Evolutionary conservation across 1,140 invertebrate genomes (phyloP), one percentile per base, ranked within the genome.

Genomic region (Drosophila takahashii): DNA sequence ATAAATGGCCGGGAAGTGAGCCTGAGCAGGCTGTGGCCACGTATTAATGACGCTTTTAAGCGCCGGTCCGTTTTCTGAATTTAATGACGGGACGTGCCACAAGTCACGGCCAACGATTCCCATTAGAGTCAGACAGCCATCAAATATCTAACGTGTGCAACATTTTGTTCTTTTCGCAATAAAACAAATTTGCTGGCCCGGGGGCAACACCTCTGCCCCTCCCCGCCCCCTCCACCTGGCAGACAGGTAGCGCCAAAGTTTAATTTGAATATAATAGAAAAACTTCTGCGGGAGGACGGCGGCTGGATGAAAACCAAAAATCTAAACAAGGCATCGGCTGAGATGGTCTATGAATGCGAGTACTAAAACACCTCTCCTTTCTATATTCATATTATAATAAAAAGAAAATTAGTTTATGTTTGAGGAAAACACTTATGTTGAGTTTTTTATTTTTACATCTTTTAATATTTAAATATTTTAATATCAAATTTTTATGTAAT

Each of bases 231-330:
- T 18, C 41, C 41, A 47, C 34, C 59, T 58, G 53, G 22, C 26
- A 7, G 26, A 47, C 42, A 22, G 26, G 57, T 36, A 58, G 61
- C 26, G 64, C 32, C 65, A 89, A 89, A 89, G 84, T 89, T 89
- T 89, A 89, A 89, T 89, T 89, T 89, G 84, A 84, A 89, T 89
- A 89, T 89, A 89, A 89, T 89, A 89, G 84, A 89, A 89, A 87
- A 87, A 87, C 84, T 87, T 78, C 57, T 73, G 61, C 45, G 51
- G 50, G 34, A 2, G n/a, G 16, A 26, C 36, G 27, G 18, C 29
- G 26, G 26, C 16, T 18, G 13, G 5, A 18, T 32, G 5, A 70
- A 37, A 44, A 15, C 32, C 22, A 26, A 41, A 36, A 57, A 42
- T 65, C 36, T 52, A 32, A 32, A 22, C 53, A 15, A 22, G 13